A percentile compares a stretch with the other conserved stretches of the same genome.
phyloP scores from a whole-genome alignment of 2,888 invertebrate species.

The Lasioglossum oenotherae region DNA sequence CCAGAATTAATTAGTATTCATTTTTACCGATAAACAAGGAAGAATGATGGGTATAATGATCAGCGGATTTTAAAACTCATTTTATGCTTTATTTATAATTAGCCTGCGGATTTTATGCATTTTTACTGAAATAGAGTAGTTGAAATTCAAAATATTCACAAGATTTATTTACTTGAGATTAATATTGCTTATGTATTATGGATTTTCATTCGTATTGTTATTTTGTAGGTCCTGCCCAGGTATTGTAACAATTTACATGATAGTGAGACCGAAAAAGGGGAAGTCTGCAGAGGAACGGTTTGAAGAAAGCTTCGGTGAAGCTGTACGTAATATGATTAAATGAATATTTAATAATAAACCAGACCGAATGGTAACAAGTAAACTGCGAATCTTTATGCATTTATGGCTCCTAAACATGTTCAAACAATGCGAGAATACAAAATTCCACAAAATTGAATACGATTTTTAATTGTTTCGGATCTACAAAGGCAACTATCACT shows the following conservation, averaged over 20 bases:
- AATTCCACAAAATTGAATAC: too few species aligned
- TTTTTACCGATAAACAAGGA: neutral
- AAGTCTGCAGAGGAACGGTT: constrained; percentile 78
- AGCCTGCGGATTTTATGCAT: neutral
- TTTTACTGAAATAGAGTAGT: neutral
- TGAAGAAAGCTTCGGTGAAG: constrained; percentile 79
- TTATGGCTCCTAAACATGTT: too few species aligned
- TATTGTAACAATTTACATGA: constrained; percentile 77
- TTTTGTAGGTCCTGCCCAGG: constrained; percentile 77
- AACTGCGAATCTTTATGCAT: too few species aligned
- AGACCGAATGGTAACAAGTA: neutral
- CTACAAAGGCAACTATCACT: too few species aligned
- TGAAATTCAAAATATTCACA: neutral
- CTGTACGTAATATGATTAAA: constrained; percentile 72
- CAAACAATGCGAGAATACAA: too few species aligned
- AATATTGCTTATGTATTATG: neutral
- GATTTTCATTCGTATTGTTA: too few species aligned
- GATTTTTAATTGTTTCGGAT: too few species aligned
- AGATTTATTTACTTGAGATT: neutral
- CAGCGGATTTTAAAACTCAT: neutral
- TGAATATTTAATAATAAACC: neutral
- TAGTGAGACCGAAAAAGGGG: constrained; percentile 82
- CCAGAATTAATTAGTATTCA: neutral
- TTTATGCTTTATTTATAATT: neutral
- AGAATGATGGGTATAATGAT: neutral